Base-by-base conservation (phyloP, 2,888 invertebrate genomes). In the Pteria penguin region DNA sequence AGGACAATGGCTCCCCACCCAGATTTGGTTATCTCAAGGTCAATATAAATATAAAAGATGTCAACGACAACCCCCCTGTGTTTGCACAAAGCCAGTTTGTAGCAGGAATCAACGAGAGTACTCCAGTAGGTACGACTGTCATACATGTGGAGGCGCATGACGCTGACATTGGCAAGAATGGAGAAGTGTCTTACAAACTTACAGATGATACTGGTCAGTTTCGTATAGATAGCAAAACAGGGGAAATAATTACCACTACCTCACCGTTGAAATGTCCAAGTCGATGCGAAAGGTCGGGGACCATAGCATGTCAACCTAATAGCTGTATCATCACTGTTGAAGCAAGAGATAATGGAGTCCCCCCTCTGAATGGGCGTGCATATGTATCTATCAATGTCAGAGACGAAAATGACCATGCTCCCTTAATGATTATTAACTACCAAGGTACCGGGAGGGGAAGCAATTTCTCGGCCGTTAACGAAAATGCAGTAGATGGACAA, bases 291-390 rank as follows among this genome's bases (percentile, higher is more conserved):
- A 58, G 76, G 27, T 81, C 83, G 2, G 52, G 33, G 18, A 55
- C 22, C 27, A n/a, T 54, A 57, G 55, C 58, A n/a, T 86, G 86
- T 60, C 78, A 77, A 36, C 96, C 97, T 63, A 97, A 97, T 93
- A 97, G 96, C 89, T 98, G 98, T 92, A 97, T 98, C 61, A 95
- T 98, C 88, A 97, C 97, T 0, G 96, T 98, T 4, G 97, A 96
- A 90, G 98, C 98, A 0, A 94, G 96, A 81, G 98, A 98, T 93
- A 96, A 97, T 90, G 98, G 98, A 2, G 95, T 96, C 33, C 97
- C 98, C 0, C 93, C 96, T 63, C 97, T 97, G 92, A 96, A 97
- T 92, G 95, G 96, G 82, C 77, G 89, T 29, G 89, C 90, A n/a
- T 89, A 88, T 77, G 80, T 92, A 18, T 86, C 86, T 5, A 86